Percentiles rank a stretch among this genome's conserved stretches.
These are phyloP conservation scores for Delichon dasypus DNA, from an alignment of 2,797 vertebrate species.

Conservation along the genomic window DNA sequence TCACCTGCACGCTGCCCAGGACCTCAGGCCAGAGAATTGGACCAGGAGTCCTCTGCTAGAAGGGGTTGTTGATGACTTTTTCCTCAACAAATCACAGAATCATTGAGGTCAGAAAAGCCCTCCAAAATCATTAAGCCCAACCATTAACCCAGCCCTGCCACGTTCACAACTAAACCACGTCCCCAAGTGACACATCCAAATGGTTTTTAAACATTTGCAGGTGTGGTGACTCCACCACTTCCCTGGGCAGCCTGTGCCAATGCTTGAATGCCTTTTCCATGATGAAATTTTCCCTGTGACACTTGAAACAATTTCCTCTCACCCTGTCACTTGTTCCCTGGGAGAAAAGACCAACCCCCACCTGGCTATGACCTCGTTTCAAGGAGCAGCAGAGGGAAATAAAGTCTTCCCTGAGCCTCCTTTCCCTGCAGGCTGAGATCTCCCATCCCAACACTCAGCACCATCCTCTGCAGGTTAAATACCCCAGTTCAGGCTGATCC, in stretches of 20 bases:
- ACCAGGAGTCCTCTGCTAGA: neutral
- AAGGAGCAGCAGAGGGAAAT: neutral
- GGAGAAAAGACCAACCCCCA: neutral
- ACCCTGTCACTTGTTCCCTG: neutral
- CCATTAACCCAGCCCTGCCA: too few relatives aligned
- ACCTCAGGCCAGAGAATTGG: neutral
- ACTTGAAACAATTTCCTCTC: neutral
- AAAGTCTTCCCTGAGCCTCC: neutral
- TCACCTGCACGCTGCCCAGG: neutral
- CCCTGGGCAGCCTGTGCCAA: neutral
- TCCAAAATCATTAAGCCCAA: neutral
- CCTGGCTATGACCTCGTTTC: accelerated
- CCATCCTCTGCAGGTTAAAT: neutral
- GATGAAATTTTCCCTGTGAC: neutral
- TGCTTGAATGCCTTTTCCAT: neutral
- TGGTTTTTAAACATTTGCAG: accelerated
- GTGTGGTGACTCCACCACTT: neutral
- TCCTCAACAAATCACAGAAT: neutral
- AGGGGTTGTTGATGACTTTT: neutral
- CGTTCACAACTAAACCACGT: neutral
- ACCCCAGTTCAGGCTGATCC: neutral
- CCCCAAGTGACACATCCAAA: neutral
- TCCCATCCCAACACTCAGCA: neutral
- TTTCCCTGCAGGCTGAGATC: neutral
- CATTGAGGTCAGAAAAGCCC: neutral